Percentiles rank a stretch among this genome's conserved stretches.
These are phyloP conservation scores for Agapetus fuscipes DNA, from an alignment of 2,888 invertebrate species.

Conservation along the genomic window DNA sequence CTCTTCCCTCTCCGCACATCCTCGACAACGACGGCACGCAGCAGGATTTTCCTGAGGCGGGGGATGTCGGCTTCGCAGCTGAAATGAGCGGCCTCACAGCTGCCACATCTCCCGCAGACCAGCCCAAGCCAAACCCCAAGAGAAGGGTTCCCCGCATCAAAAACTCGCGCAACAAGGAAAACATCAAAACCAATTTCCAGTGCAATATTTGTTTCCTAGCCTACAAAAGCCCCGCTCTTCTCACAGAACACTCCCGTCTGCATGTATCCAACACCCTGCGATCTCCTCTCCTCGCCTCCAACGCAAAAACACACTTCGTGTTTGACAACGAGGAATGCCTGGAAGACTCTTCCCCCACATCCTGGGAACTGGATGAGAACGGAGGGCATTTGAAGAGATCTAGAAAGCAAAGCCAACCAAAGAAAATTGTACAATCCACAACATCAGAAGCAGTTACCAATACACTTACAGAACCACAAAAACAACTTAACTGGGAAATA, in stretches of 20 bases:
- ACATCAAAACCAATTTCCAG: conserved; percentile 29
- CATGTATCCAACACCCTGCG: conserved; percentile 36
- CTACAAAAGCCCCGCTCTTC: conserved; percentile 34
- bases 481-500: no score
- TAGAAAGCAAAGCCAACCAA: conserved; percentile 43
- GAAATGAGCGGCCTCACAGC: conserved; percentile 25
- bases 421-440: conserved; percentile 32
- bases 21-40: conserved; percentile 10
- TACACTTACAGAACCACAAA: background rate
- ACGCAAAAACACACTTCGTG: conserved; percentile 18
- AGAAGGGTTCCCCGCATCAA: conserved; percentile 20
- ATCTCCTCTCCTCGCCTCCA: conserved; percentile 26
- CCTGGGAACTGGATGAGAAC: conserved; percentile 25
- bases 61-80: conserved; percentile 37
- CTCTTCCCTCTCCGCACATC: conserved; percentile 25
- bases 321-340: conserved; percentile 1
- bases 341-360: conserved; percentile 23
- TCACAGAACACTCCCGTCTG: conserved; percentile 30
- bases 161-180: conserved; percentile 20
- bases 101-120: conserved; percentile 21
- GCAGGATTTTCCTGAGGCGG: conserved; percentile 57
- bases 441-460: no score
- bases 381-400: conserved; percentile 26
- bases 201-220: conserved; percentile 37
- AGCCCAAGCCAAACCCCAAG: conserved; percentile 14